These are phyloP conservation scores for Ephialtes manifestator DNA, from an alignment of 2,888 invertebrate genomes.

Conservation along the genomic window DNA sequence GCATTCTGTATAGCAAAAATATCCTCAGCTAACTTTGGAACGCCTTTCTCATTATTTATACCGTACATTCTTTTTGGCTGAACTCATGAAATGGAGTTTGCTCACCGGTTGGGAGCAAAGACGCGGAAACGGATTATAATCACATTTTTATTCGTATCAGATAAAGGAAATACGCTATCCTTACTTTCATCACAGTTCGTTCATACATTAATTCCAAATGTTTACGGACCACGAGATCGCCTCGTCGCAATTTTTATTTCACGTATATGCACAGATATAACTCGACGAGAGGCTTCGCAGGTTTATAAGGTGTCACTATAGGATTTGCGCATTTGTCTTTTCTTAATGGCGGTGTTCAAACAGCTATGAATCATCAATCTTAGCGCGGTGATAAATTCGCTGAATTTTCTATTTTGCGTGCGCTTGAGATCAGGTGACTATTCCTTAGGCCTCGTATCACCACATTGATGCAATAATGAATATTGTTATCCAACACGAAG, in stretches of 20 bases:
- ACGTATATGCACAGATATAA: background rate
- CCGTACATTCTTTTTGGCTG: conserved; percentile 9
- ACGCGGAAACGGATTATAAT: conserved; percentile 10
- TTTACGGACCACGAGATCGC: background rate
- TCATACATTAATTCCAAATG: background rate
- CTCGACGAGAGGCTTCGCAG: background rate
- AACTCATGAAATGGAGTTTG: background rate
- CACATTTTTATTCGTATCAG: conserved; percentile 29
- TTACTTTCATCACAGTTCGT: conserved; percentile 30
- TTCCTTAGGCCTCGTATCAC: background rate
- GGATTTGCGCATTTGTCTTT: background rate
- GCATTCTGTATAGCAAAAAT: conserved; percentile 43
- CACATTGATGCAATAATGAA: background rate
- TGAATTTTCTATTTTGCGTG: too few species aligned
- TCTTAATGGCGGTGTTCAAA: conserved; percentile 2
- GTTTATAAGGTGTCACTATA: background rate
- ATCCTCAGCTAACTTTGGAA: conserved; percentile 19
- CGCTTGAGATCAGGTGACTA: background rate
- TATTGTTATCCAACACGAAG: background rate
- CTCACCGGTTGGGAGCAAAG: background rate
- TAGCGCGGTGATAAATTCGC: conserved; percentile 9
- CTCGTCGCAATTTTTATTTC: background rate
- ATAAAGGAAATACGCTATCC: background rate
- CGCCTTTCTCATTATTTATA: conserved; percentile 7
- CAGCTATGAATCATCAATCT: conserved; percentile 12